phyloP scores from a whole-genome alignment of 37 sponge, comb jelly and placozoan species.

The Dysidea cf. avara region DNA sequence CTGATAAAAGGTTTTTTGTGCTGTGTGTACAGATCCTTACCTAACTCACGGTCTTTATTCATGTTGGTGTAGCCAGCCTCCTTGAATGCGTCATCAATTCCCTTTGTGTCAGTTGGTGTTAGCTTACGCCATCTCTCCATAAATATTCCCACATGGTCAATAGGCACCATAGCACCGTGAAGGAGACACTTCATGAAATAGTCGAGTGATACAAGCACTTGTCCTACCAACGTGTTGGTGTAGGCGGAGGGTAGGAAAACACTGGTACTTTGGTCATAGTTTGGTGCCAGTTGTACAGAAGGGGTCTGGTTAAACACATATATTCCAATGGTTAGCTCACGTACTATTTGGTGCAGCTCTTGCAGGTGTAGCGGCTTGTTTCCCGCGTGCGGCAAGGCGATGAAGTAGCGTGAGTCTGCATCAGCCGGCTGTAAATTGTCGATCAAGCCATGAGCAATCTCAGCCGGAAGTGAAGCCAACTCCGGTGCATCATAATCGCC shows the following conservation, averaged over 20 bases:
- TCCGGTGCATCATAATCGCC: background rate
- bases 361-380: constrained; percentile 25
- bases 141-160: constrained; percentile 45
- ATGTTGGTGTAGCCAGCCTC: constrained; percentile 45
- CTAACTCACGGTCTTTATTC: constrained; percentile 44
- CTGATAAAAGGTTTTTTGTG: constrained; percentile 32
- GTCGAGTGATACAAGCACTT: constrained; percentile 51
- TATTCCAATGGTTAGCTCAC: constrained; percentile 80
- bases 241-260: constrained; percentile 75
- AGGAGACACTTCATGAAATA: constrained; percentile 64
- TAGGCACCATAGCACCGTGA: constrained; percentile 64
- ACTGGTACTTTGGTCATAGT: constrained; percentile 59
- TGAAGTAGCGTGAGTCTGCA: constrained; percentile 9
- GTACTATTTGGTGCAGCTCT: constrained; percentile 77
- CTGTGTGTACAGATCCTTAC: constrained; percentile 40
- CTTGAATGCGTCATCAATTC: constrained; percentile 24
- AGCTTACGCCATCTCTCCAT: constrained; percentile 65
- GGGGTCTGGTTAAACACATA: constrained; percentile 88
- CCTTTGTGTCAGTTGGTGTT: constrained; percentile 8
- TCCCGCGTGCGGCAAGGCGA: background rate
- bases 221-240: constrained; percentile 72
- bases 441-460: background rate
- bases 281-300: constrained; percentile 49
- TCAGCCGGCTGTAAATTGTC: constrained; percentile 9
- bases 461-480: background rate